These are phyloP conservation scores for Neelides folsomi DNA, from an alignment of 2,888 invertebrate genomes.

Conservation along the genomic window DNA sequence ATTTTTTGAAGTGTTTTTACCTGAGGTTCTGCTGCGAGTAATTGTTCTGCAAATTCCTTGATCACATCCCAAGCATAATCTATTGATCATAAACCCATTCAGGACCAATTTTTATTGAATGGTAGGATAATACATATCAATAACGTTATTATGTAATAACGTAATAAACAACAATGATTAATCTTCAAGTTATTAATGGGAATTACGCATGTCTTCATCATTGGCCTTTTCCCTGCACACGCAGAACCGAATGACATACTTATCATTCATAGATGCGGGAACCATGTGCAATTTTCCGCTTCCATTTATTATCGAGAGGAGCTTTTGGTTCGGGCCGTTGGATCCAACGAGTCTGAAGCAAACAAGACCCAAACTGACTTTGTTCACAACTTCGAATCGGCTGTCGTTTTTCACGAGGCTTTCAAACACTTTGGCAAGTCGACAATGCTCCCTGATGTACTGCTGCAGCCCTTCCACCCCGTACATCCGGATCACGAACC, in stretches of 20 bases:
- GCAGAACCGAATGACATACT: conserved; percentile 66
- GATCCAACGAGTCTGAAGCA: conserved; percentile 60
- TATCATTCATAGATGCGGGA: conserved; percentile 59
- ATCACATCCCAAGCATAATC: conserved; percentile 53
- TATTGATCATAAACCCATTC: too few relatives aligned
- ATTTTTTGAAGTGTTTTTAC: too few relatives aligned
- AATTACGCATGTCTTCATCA: conserved; percentile 39
- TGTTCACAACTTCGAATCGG: conserved; percentile 81
- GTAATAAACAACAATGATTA: too few relatives aligned
- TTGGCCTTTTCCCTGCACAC: conserved; percentile 64
- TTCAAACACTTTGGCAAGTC: conserved; percentile 80
- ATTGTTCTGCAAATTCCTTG: conserved; percentile 47
- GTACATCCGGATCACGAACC: conserved; percentile 56
- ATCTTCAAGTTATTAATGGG: not conserved
- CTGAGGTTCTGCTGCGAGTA: conserved; percentile 32
- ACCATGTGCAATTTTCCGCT: conserved; percentile 77
- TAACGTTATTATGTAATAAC: too few relatives aligned
- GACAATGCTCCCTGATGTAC: conserved; percentile 82
- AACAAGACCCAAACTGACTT: conserved; percentile 64
- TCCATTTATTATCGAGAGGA: conserved; percentile 65
- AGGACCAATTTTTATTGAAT: too few relatives aligned
- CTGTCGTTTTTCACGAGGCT: conserved; percentile 62
- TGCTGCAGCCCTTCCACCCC: conserved; percentile 54
- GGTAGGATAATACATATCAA: too few relatives aligned
- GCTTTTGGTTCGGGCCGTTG: conserved; percentile 59